These are phyloP conservation scores for Acanthiza pusilla DNA, from an alignment of 2,797 vertebrate genomes.

Conservation along the genomic window DNA sequence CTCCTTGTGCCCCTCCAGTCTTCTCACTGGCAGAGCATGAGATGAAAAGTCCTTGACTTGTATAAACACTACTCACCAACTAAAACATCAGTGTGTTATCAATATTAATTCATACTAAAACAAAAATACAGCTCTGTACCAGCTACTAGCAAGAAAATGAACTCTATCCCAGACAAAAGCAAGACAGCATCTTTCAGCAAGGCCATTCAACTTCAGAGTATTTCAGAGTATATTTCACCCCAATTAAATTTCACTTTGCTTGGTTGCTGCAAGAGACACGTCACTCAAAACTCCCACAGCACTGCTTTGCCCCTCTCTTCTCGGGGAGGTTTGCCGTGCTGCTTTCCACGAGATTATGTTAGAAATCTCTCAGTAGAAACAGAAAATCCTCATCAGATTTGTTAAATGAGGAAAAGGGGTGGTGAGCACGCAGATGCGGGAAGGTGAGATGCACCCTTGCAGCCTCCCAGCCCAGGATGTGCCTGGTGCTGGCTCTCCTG, in stretches of 20 bases:
- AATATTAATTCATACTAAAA: neutral
- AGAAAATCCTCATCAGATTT: neutral
- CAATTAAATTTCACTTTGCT: rapidly evolving
- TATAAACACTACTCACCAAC: neutral
- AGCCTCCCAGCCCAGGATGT: neutral
- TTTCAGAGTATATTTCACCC: neutral
- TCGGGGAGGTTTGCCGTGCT: neutral
- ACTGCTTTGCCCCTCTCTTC: neutral
- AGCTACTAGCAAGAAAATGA: neutral
- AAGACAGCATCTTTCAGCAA: neutral
- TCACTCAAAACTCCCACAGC: neutral
- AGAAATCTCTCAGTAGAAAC: neutral
- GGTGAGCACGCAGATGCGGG: neutral
- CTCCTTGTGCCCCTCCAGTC: neutral
- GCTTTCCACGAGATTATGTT: neutral
- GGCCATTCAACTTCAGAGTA: too few species aligned
- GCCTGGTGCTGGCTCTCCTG: rapidly evolving
- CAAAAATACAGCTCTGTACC: neutral
- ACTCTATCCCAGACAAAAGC: neutral
- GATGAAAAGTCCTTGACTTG: neutral
- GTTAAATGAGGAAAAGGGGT: neutral
- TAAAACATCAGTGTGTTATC: neutral
- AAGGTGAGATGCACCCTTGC: neutral
- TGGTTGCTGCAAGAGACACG: rapidly evolving
- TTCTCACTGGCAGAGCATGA: neutral